A percentile compares a stretch with the other conserved stretches of the same genome.
phyloP scores from a whole-genome alignment of 2,113 vertebrate genomes.

The Xiphophorus hellerii region DNA sequence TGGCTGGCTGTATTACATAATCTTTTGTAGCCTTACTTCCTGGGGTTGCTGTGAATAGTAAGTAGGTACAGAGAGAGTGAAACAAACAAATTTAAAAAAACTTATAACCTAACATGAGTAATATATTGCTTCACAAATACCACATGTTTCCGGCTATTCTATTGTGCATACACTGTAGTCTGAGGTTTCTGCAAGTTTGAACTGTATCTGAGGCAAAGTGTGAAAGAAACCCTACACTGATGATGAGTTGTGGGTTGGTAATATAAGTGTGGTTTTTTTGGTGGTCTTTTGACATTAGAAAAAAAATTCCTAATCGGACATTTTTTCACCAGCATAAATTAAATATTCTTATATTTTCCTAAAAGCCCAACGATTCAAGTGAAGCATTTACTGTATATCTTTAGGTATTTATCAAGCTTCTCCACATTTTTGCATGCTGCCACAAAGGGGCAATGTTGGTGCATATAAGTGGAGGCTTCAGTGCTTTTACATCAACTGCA shows the following conservation, averaged over 20 bases:
- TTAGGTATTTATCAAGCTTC: background rate
- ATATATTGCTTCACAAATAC: too few relatives aligned
- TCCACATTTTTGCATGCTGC: slow-evolving; percentile 2
- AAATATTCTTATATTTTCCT: background rate
- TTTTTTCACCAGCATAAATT: background rate
- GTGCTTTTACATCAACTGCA: background rate
- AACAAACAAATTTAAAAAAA: background rate
- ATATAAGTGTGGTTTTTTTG: background rate
- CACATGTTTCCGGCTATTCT: too few relatives aligned
- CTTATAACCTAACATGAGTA: too few relatives aligned
- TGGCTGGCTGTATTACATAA: background rate
- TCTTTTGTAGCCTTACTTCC: background rate
- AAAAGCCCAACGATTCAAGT: background rate
- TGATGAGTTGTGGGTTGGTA: background rate
- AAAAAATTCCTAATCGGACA: too few relatives aligned
- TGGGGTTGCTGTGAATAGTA: background rate
- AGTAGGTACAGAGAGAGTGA: too few relatives aligned
- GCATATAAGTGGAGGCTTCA: background rate
- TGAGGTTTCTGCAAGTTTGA: too few relatives aligned
- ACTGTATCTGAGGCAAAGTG: too few relatives aligned
- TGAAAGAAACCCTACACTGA: too few relatives aligned
- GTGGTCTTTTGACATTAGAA: too few relatives aligned
- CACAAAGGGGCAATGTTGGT: slow-evolving; percentile 71
- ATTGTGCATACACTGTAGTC: too few relatives aligned
- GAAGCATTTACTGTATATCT: background rate